Base-by-base conservation (phyloP, 2,113 vertebrate genomes). In the Tringa solitaria region DNA sequence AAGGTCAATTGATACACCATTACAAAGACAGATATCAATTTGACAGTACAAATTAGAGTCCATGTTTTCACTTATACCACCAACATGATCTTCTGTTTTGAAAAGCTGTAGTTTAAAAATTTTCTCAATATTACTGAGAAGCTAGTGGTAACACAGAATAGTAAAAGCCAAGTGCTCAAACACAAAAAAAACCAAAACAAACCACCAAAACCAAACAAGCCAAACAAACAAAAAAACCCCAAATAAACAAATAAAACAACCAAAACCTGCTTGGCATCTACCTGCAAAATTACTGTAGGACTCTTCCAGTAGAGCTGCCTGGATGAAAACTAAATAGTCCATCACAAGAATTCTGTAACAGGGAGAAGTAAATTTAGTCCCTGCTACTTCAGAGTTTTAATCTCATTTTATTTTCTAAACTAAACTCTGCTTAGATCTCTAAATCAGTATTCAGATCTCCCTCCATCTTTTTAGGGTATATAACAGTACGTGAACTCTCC, bases 11-110 rank as follows among this genome's bases (percentile, higher is more conserved):
- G 81, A 94, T 92, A 59, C 76, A 94, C 72, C 75, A 93, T 87
- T 96, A 94, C 59, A 94, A 93, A 93, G 87, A 91, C 93, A 92
- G 90, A 30, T 94, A 96, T 57, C 95, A 97, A 60, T 93, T 53
- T 96, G 90, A 97, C 80, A 96, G 75, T 65, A 84, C 35, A 95
- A 82, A 95, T 89, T 92, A 94, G 68, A 96, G 76, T 65, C 68
- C 61, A 77, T 79, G 65, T 95, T 94, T 96, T 84, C 84, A 96
- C 8, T 86, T 73, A 8, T 0, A 83, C 15, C 45, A 41, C 12
- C 63, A 90, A 61, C 8, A 32, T 17, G 12, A 35, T 46, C 15
- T 70, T 51, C 28, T 86, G 0, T 23, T 84, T 50, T 17, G 8
- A 24, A 43, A 85, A 85, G 28, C 0, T 63, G 10, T 1, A n/a